These are phyloP conservation scores for Drosophila gaucha DNA, from an alignment of 2,888 invertebrate genomes.

Conservation along the genomic window DNA sequence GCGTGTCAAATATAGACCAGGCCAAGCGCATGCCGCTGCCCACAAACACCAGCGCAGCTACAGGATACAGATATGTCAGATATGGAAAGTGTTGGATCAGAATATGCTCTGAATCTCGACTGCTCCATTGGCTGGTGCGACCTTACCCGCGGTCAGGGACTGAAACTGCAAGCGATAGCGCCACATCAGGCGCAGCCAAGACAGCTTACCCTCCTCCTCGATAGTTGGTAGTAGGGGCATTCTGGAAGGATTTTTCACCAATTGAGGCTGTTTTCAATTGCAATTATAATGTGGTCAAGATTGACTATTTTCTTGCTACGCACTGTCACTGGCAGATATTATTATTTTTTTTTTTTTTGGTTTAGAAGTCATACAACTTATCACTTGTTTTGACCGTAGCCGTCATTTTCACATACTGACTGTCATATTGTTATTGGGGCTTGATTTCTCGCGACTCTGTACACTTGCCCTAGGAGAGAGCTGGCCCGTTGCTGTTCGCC, in stretches of 20 bases:
- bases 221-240: conserved; percentile 75
- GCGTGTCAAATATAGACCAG: conserved; percentile 78
- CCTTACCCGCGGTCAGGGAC: conserved; percentile 75
- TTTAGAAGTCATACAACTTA: conserved; percentile 38
- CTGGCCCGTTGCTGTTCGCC: conserved; percentile 56
- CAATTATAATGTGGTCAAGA: conserved; percentile 13
- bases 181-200: conserved; percentile 73
- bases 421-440: conserved; percentile 14
- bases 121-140: not conserved
- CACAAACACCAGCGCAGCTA: conserved; percentile 75
- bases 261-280: conserved; percentile 16
- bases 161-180: conserved; percentile 78
- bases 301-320: conserved; percentile 20
- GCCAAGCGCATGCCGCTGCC: conserved; percentile 80
- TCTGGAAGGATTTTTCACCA: conserved; percentile 1
- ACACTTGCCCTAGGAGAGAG: conserved; percentile 45
- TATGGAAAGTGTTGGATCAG: not conserved
- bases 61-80: conserved; percentile 2
- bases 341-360: not conserved
- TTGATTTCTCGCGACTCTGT: conserved; percentile 14
- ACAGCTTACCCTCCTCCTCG: conserved; percentile 69
- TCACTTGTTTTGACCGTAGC: conserved; percentile 48
- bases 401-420: conserved; percentile 43
- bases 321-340: conserved; percentile 21
- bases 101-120: too few relatives aligned